Evolutionary conservation across 2,113 vertebrate genomes (phyloP).

Genomic region (Sitta europaea): DNA sequence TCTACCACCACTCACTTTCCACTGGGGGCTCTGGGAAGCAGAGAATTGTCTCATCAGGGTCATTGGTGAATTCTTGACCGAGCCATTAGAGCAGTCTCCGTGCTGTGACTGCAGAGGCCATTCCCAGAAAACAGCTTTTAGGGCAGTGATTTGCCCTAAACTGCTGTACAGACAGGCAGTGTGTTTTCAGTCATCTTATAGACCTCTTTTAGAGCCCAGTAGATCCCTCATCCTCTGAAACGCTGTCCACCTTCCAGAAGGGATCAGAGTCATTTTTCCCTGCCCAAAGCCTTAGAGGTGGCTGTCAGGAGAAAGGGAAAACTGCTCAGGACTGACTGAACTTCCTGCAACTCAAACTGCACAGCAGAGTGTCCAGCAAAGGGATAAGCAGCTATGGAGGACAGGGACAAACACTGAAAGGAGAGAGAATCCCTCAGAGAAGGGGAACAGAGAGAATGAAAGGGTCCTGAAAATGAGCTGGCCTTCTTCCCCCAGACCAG

Average conservation of each 20-base stretch:
- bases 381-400: background rate
- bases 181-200: background rate
- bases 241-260: background rate
- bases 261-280: background rate
- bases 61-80: background rate
- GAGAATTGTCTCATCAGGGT: background rate
- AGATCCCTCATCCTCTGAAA: background rate
- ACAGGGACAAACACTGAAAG: background rate
- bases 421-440: background rate
- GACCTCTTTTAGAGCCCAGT: background rate
- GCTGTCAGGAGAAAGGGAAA: background rate
- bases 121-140: background rate
- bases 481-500: background rate
- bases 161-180: background rate
- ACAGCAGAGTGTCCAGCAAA: background rate
- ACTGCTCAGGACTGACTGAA: background rate
- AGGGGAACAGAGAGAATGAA: background rate
- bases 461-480: background rate
- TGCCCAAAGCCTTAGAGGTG: background rate
- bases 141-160: background rate
- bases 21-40: background rate
- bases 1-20: background rate
- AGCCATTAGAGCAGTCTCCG: background rate
- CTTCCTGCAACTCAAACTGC: background rate
- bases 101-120: background rate